A percentile compares a stretch with the other conserved stretches of the same genome.
These are phyloP conservation scores for Choloepus hoffmanni DNA, from an alignment of 2,113 vertebrate species.

Conservation along the genomic window DNA sequence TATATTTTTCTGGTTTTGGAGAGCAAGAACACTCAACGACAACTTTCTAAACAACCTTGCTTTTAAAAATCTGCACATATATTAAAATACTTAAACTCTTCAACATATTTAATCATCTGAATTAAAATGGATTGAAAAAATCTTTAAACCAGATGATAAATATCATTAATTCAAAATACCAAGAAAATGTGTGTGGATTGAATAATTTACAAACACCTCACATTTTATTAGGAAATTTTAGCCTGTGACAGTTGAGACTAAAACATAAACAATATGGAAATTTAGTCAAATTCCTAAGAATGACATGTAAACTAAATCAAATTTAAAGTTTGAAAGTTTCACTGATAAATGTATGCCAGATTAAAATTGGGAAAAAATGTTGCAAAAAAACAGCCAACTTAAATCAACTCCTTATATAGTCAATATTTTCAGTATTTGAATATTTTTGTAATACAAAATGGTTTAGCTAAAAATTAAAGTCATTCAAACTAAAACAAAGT, in stretches of 20 bases:
- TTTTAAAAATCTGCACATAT: not conserved
- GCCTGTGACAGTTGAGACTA: not conserved
- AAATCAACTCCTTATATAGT: not conserved
- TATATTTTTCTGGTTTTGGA: not conserved
- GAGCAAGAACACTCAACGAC: not conserved
- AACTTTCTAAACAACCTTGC: not conserved
- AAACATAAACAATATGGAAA: slow-evolving; percentile 45
- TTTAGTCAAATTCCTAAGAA: slow-evolving; percentile 46
- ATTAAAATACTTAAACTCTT: not conserved
- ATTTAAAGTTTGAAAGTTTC: slow-evolving; percentile 29
- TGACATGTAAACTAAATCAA: slow-evolving; percentile 44
- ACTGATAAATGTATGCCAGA: slow-evolving; percentile 31
- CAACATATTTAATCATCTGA: not conserved
- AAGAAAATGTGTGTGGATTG: not conserved
- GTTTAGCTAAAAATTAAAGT: slow-evolving; percentile 31
- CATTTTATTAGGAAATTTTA: slow-evolving; percentile 29
- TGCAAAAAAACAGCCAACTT: not conserved
- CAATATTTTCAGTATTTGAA: not conserved
- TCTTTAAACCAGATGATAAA: not conserved
- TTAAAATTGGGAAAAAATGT: slow-evolving; percentile 62
- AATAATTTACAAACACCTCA: not conserved
- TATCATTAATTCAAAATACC: not conserved
- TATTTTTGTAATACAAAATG: not conserved
- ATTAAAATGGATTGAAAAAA: not conserved
- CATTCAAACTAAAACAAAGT: not conserved